Percentiles rank a stretch among this genome's conserved stretches.
Evolutionary conservation across 2,113 vertebrate genomes (phyloP).

Genomic region (Acrocephalus arundinaceus): DNA sequence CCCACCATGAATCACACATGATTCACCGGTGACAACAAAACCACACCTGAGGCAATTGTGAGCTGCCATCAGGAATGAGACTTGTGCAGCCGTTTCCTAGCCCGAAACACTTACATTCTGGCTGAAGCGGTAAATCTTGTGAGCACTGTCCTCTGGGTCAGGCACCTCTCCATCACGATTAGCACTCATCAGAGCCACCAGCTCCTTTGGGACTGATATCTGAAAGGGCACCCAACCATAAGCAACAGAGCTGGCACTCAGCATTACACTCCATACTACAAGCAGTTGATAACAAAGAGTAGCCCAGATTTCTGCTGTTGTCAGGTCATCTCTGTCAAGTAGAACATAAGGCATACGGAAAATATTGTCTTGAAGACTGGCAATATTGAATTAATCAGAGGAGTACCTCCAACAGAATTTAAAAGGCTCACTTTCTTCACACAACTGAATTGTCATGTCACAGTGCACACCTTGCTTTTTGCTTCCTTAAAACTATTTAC

Average conservation of each 20-base stretch:
- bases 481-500: background rate
- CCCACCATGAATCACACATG: rapidly evolving
- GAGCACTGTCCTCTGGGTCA: slow-evolving; percentile 81
- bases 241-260: background rate
- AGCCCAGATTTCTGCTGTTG: background rate
- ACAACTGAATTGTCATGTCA: background rate
- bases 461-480: background rate
- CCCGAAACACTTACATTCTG: slow-evolving; percentile 79
- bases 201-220: slow-evolving; percentile 90
- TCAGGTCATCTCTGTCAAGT: background rate
- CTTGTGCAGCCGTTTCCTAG: background rate
- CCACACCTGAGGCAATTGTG: rapidly evolving
- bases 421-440: background rate
- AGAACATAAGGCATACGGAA: background rate
- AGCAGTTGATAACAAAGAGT: background rate
- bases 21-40: background rate
- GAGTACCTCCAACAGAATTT: background rate
- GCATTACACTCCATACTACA: background rate
- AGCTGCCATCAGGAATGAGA: background rate
- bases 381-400: background rate
- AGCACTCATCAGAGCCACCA: slow-evolving; percentile 96
- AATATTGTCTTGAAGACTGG: background rate
- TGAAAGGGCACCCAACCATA: slow-evolving; percentile 37
- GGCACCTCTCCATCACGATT: slow-evolving; percentile 82
- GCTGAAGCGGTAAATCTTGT: slow-evolving; percentile 84